These are phyloP conservation scores for Corella eumyota DNA, from an alignment of 23 tunicate genomes.

Conservation along the genomic window DNA sequence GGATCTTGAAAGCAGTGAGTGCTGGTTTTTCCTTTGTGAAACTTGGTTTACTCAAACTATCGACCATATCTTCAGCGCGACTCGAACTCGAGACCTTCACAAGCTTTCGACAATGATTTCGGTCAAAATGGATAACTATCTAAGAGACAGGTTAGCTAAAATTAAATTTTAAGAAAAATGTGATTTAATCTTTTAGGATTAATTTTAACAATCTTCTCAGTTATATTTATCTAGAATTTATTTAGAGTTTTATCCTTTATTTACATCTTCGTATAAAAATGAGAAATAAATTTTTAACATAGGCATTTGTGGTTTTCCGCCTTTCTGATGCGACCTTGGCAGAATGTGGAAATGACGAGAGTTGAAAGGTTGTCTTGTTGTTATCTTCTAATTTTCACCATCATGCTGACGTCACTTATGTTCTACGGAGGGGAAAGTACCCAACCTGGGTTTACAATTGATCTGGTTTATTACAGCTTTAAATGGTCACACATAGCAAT, in stretches of 20 bases:
- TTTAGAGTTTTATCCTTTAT: too few species aligned
- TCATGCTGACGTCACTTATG: conserved; percentile 26
- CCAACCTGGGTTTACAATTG: background rate
- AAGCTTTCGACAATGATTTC: conserved; percentile 12
- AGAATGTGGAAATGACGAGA: conserved; percentile 19
- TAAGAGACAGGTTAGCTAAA: conserved; percentile 28
- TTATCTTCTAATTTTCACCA: conserved; percentile 5
- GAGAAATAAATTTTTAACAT: too few species aligned
- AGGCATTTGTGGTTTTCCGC: conserved; percentile 50
- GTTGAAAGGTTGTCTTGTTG: conserved; percentile 25
- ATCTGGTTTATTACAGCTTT: conserved; percentile 28
- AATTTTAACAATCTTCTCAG: too few species aligned
- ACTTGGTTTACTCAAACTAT: conserved; percentile 14
- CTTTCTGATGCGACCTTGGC: conserved; percentile 45
- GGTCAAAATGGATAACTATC: conserved; percentile 17
- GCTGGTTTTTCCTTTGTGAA: conserved; percentile 20
- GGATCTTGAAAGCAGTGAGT: conserved; percentile 28
- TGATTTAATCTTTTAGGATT: too few species aligned
- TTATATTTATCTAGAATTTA: too few species aligned
- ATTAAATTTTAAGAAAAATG: too few species aligned
- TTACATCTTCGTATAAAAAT: too few species aligned
- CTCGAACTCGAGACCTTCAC: conserved; percentile 18
- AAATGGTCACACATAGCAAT: conserved; percentile 38
- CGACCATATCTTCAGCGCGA: conserved; percentile 21
- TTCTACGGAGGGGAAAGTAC: conserved; percentile 14